These are phyloP conservation scores for Urocynchramus pylzowi DNA, from an alignment of 2,113 vertebrate genomes.

Conservation along the genomic window DNA sequence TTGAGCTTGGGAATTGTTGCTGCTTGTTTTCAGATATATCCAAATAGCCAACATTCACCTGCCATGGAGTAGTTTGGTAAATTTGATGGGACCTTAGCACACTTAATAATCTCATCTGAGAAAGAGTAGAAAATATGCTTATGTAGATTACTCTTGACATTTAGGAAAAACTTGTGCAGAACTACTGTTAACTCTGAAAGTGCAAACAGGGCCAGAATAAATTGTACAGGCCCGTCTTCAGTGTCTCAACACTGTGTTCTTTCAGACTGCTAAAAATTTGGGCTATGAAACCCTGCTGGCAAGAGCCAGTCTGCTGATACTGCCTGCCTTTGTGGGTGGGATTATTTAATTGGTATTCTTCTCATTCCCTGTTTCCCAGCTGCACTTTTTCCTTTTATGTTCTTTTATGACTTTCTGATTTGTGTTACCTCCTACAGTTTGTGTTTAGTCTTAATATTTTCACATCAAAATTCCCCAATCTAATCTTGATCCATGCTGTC, in stretches of 20 bases:
- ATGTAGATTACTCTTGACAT: not conserved
- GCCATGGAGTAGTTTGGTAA: not conserved
- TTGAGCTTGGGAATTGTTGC: not conserved
- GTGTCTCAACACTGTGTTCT: not conserved
- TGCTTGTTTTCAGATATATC: not conserved
- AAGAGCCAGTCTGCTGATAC: not conserved
- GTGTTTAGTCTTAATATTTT: conserved; percentile 1
- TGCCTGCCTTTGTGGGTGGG: not conserved
- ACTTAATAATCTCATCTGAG: not conserved
- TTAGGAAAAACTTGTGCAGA: not conserved
- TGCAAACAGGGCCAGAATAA: not conserved
- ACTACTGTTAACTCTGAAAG: not conserved
- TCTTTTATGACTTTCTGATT: not conserved
- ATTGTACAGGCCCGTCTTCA: not conserved
- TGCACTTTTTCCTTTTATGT: not conserved
- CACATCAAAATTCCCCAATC: not conserved
- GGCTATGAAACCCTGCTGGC: not conserved
- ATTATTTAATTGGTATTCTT: not conserved
- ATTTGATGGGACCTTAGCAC: not conserved
- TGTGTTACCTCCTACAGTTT: not conserved
- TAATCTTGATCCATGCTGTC: not conserved
- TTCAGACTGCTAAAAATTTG: not conserved
- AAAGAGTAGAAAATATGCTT: not conserved
- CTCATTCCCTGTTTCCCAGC: not conserved
- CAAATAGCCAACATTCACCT: not conserved